phyloP scores from a whole-genome alignment of 2,113 vertebrate species.

The Thamnophis sirtalis region DNA sequence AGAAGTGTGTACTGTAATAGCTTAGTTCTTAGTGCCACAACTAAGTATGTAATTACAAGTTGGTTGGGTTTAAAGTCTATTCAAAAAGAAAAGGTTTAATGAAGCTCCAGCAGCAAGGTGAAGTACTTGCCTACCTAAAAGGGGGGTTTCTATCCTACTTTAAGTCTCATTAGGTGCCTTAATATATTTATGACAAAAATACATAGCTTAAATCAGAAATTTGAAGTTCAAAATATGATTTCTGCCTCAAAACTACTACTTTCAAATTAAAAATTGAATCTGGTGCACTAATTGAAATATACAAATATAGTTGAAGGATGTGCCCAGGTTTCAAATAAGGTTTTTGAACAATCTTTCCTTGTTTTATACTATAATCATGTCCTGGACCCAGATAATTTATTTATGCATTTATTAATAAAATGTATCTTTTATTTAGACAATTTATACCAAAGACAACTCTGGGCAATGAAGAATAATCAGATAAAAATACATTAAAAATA shows the following conservation, averaged over 20 bases:
- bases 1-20: neutral
- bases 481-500: neutral
- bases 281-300: neutral
- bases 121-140: neutral
- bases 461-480: neutral
- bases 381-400: slow-evolving; percentile 24
- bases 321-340: accelerated
- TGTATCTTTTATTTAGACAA: neutral
- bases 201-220: neutral
- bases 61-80: neutral
- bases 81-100: neutral
- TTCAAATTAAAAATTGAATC: neutral
- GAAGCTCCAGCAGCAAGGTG: neutral
- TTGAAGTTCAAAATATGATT: neutral
- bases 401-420: neutral
- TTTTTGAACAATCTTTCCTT: neutral
- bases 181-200: neutral
- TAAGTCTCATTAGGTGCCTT: no score
- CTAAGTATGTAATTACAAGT: neutral
- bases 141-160: neutral
- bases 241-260: neutral
- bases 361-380: slow-evolving; percentile 17
- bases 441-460: neutral
- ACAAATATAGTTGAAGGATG: slow-evolving; percentile 3
- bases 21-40: neutral